Evolutionary conservation across 2,113 vertebrate species (phyloP), one percentile per base, ranked within the genome.

Genomic region (Sturnira hondurensis): DNA sequence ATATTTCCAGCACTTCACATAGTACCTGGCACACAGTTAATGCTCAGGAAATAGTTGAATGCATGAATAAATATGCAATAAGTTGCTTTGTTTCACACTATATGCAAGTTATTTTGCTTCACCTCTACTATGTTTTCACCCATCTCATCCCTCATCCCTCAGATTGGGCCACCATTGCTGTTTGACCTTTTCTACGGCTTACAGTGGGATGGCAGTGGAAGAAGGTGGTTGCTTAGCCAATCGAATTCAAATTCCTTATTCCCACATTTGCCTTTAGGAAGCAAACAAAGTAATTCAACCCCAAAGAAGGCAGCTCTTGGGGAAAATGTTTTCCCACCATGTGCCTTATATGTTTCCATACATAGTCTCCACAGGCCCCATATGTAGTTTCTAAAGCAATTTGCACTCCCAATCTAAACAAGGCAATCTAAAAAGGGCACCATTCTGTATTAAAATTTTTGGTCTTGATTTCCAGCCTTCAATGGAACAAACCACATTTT

Each of bases 371-470:
- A 93, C 61, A 92, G 56, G 43, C 78, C 68, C 85, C 52, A 90
- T 91, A 65, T 87, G 78, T 80, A 92, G 91, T 96, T 95, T 95
- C 94, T 96, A 87, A 95, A 70, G 36, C 38, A 96, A 93, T 97
- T 97, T 90, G 83, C 17, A 97, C 70, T 97, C 43, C 43, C 41
- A 71, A 93, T 95, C 65, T 96, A 94, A 98, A 98, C 96, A 97
- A 95, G 82, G 36, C 47, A 95, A 54, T 88, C 68, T 96, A 65
- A 97, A 98, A 98, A 96, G 71, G 94, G 68, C 38, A 97, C 2
- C 71, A 63, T 54, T 97, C 76, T 95, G 36, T 86, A 97, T 95
- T 96, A 96, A 83, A 36, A 43, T 77, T 28, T 76, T 97, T 78
- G 74, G 61, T 96, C 95, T 97, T 97, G 74, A 91, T 95, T 97